A percentile compares a stretch with the other conserved stretches of the same genome.
These are phyloP conservation scores for Cryptoblepharus egeriae DNA, from an alignment of 2,797 vertebrate species.

Conservation along the genomic window DNA sequence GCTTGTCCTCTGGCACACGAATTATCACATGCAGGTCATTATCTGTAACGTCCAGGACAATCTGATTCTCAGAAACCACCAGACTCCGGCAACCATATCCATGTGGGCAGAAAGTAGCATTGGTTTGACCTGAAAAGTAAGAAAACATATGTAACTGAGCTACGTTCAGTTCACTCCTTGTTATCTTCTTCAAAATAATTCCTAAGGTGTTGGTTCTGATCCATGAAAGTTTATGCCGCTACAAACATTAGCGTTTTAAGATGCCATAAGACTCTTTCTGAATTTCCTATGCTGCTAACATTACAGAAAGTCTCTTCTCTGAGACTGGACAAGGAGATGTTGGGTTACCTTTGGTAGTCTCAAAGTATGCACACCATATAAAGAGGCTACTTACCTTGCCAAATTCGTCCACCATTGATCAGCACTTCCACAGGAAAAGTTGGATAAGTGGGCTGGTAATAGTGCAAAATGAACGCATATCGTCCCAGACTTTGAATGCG, in stretches of 20 bases:
- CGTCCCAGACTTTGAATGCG: slow-evolving; percentile 86
- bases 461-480: slow-evolving; percentile 92
- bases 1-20: slow-evolving; percentile 85
- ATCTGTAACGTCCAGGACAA: slow-evolving; percentile 90
- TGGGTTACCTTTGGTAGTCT: fast-evolving
- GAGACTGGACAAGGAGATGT: not conserved
- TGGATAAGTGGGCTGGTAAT: slow-evolving; percentile 90
- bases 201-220: not conserved
- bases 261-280: too few relatives aligned
- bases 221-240: too few relatives aligned
- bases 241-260: not conserved
- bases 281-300: not conserved
- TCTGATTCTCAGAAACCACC: slow-evolving; percentile 87
- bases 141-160: fast-evolving
- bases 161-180: not conserved
- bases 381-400: slow-evolving; percentile 85
- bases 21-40: slow-evolving; percentile 87
- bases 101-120: slow-evolving; percentile 91
- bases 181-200: not conserved
- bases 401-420: slow-evolving; percentile 88
- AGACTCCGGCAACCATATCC: slow-evolving; percentile 90
- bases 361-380: too few relatives aligned
- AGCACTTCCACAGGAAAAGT: slow-evolving; percentile 86
- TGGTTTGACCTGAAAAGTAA: slow-evolving; percentile 83
- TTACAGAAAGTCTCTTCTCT: not conserved